A percentile compares a stretch with the other conserved stretches of the same genome.
phyloP scores from a whole-genome alignment of 2,113 vertebrate genomes.

The Entosphenus tridentatus region DNA sequence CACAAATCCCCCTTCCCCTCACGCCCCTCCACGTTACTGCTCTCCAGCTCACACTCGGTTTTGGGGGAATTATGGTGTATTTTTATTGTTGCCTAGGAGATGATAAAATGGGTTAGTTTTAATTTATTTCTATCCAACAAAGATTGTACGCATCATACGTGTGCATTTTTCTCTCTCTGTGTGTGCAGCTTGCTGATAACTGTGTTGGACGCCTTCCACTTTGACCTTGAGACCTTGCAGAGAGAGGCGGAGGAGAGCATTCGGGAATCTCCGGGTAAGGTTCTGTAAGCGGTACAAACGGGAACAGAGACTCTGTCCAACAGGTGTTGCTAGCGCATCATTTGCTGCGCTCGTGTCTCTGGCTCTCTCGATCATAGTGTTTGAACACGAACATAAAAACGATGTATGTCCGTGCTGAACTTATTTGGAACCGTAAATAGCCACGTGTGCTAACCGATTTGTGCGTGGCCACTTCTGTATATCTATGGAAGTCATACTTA shows the following conservation, averaged over 20 bases:
- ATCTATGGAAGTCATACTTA: no score
- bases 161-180: conserved; percentile 1
- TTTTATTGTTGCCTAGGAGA: no score
- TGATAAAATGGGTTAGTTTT: no score
- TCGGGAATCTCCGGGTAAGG: conserved; percentile 30
- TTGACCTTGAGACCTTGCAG: conserved; percentile 52
- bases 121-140: no score
- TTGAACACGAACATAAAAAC: conserved; percentile 11
- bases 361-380: not conserved
- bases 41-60: no score
- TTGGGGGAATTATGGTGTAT: no score
- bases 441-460: no score
- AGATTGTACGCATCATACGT: not conserved
- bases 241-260: conserved; percentile 42
- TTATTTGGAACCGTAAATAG: no score
- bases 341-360: conserved; percentile 1
- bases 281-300: not conserved
- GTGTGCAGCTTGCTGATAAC: conserved; percentile 48
- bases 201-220: conserved; percentile 76
- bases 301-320: not conserved
- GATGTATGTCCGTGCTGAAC: conserved; percentile 14
- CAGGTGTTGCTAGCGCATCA: not conserved
- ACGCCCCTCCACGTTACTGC: no score
- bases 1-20: no score
- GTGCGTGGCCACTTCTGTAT: no score